Conservation (phyloP, 2,888 invertebrate species). For the Platypus cylindrus region DNA sequence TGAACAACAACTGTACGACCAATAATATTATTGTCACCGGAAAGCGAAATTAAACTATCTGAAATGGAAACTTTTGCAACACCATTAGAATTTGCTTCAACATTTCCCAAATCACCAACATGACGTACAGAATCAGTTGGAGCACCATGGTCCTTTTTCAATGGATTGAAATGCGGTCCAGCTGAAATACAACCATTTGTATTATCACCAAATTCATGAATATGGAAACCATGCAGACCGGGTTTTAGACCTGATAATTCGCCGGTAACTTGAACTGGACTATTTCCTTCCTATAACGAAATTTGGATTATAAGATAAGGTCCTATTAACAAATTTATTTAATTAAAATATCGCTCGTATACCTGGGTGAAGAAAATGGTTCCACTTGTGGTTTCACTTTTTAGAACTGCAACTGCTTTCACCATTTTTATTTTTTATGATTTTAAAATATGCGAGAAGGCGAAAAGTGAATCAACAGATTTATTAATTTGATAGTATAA, state of each 20-base stretch:
- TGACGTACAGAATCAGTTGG: conserved; percentile 64
- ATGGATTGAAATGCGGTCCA: conserved; percentile 87
- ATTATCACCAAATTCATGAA: conserved; percentile 94
- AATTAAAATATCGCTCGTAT: conserved; percentile 7
- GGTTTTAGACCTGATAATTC: conserved; percentile 64
- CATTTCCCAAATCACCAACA: conserved; percentile 69
- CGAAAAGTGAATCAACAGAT: too few species aligned
- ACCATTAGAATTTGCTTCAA: conserved; percentile 50
- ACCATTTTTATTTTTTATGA: conserved; percentile 38
- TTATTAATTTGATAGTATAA: too few species aligned
- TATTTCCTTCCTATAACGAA: conserved; percentile 31
- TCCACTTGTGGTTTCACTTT: conserved; percentile 67
- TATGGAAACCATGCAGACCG: conserved; percentile 83
- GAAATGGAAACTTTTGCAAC: conserved; percentile 51
- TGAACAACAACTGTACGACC: conserved; percentile 85
- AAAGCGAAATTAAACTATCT: conserved; percentile 51
- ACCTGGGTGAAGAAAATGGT: conserved; percentile 66
- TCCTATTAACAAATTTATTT: neutral
- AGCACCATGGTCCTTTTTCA: conserved; percentile 67
- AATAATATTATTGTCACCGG: conserved; percentile 62
- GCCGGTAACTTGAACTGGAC: conserved; percentile 68
- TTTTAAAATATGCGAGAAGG: too few species aligned
- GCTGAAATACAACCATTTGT: conserved; percentile 94
- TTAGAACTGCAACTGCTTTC: conserved; percentile 80
- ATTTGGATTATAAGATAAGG: neutral